phyloP scores from a whole-genome alignment of 2,113 vertebrate species.

The Sylvietta virens region DNA sequence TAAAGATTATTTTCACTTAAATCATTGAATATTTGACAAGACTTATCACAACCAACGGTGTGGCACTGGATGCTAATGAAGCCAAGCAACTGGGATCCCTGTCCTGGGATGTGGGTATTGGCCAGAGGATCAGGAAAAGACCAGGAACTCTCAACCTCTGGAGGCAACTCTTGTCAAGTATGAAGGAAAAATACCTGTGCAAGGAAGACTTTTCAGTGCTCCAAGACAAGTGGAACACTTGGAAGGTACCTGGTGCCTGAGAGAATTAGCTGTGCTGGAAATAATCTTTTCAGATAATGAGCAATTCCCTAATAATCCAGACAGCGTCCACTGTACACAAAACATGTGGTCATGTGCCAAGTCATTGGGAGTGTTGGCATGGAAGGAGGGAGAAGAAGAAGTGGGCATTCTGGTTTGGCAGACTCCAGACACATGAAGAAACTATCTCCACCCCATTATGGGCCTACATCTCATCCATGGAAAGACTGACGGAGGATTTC shows the following conservation, averaged over 20 bases:
- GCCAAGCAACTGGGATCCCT: not conserved
- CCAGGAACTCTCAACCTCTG: not conserved
- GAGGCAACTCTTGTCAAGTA: not conserved
- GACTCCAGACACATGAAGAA: not conserved
- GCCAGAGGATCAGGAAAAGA: not conserved
- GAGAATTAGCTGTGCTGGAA: not conserved
- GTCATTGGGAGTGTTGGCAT: not conserved
- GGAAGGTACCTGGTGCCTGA: not conserved
- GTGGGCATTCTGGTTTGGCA: not conserved
- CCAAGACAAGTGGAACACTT: not conserved
- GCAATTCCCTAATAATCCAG: not conserved
- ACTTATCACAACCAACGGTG: fast-evolving
- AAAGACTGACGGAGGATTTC: not conserved
- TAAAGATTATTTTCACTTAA: not conserved
- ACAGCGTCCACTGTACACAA: not conserved
- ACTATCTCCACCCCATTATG: not conserved
- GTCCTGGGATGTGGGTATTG: not conserved
- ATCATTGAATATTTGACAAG: not conserved
- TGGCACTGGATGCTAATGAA: not conserved
- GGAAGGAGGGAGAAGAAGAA: not conserved
- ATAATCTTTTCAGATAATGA: not conserved
- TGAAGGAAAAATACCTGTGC: not conserved
- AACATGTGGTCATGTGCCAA: not conserved
- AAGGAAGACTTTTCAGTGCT: not conserved
- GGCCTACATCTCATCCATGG: not conserved